Evolutionary conservation across 1,140 invertebrate species (phyloP).

Genomic region (Drosophila persimilis): DNA sequence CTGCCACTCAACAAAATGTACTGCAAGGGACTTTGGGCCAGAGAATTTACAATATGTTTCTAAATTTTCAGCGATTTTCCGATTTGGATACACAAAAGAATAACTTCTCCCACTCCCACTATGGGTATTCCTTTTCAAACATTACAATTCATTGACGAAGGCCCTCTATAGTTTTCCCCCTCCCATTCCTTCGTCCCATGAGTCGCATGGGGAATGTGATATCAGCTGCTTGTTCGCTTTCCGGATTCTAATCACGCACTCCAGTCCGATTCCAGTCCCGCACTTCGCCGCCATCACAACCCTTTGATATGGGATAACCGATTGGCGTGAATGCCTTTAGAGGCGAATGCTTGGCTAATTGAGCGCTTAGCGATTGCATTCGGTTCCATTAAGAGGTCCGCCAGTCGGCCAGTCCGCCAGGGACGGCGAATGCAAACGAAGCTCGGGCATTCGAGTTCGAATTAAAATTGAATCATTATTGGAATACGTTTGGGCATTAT

Average conservation of each 20-base stretch:
- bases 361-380: conserved; percentile 76
- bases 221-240: conserved; percentile 29
- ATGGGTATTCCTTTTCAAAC: too few species aligned
- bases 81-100: too few species aligned
- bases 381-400: conserved; percentile 64
- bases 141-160: too few species aligned
- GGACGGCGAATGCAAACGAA: conserved; percentile 23
- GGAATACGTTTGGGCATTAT: conserved; percentile 56
- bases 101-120: too few species aligned
- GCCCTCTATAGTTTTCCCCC: too few species aligned
- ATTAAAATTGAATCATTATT: conserved; percentile 82
- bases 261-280: not conserved
- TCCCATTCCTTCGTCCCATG: too few species aligned
- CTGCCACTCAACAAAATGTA: too few species aligned
- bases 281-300: conserved; percentile 21
- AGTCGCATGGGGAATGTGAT: conserved; percentile 6
- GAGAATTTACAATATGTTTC: too few species aligned
- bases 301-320: conserved; percentile 45
- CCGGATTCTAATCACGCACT: conserved; percentile 38
- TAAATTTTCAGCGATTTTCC: too few species aligned
- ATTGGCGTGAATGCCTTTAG: conserved; percentile 50
- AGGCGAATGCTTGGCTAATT: conserved; percentile 60
- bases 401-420: not conserved
- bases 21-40: too few species aligned
- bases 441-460: conserved; percentile 43